Evolutionary conservation across 2,113 vertebrate species (phyloP).

Genomic region (Ovibos moschatus): DNA sequence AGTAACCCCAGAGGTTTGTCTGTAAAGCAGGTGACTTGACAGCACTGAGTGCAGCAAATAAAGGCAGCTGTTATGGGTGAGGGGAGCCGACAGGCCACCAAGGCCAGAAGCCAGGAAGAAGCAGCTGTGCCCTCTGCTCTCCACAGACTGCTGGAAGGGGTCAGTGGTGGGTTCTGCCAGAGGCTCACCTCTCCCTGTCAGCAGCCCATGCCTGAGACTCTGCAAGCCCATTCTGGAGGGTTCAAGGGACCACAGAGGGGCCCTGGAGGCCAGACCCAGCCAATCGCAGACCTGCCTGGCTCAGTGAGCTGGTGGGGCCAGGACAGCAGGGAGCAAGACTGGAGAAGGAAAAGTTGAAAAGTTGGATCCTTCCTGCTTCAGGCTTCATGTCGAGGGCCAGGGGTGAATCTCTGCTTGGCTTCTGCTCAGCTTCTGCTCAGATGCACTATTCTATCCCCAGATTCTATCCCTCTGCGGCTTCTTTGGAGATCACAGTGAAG

Average conservation of each 20-base stretch:
- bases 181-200: neutral
- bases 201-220: conserved; percentile 17
- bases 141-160: conserved; percentile 17
- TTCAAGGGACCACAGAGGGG: neutral
- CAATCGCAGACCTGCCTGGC: neutral
- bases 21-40: rapidly evolving
- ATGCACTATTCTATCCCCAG: neutral
- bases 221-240: neutral
- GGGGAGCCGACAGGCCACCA: conserved; percentile 22
- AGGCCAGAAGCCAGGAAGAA: conserved; percentile 45
- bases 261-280: neutral
- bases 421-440: neutral
- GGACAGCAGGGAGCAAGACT: neutral
- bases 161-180: neutral
- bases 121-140: conserved; percentile 49
- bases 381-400: neutral
- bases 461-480: neutral
- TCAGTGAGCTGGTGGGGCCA: rapidly evolving
- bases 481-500: neutral
- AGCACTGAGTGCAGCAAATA: neutral
- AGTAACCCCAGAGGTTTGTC: neutral
- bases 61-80: conserved; percentile 27
- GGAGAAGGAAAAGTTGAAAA: neutral
- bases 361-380: neutral
- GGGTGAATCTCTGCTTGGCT: neutral